Conservation (phyloP, 2,888 invertebrate genomes). For the Philonicus albiceps region DNA sequence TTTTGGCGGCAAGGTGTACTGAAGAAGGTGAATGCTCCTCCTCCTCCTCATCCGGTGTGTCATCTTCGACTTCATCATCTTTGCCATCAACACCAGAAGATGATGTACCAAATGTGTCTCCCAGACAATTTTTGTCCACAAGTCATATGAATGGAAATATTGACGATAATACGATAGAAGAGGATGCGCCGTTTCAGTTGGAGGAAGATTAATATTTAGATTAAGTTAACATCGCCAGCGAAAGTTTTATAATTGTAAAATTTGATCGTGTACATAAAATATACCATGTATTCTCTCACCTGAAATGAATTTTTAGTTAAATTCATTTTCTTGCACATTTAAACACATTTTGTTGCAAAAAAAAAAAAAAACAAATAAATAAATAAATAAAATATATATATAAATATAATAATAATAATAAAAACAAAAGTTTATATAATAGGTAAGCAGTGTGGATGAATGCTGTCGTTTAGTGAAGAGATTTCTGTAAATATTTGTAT, state of each 20-base stretch:
- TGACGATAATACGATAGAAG: slow-evolving; percentile 24
- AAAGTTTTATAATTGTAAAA: background rate
- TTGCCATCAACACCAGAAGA: slow-evolving; percentile 24
- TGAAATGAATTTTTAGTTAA: slow-evolving; percentile 17
- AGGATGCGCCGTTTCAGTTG: slow-evolving; percentile 14
- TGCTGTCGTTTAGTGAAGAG: slow-evolving; percentile 17
- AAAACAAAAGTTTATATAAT: background rate
- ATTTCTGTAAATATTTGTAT: slow-evolving; percentile 3
- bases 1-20: slow-evolving; percentile 34
- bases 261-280: slow-evolving; percentile 18
- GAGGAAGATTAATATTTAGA: slow-evolving; percentile 22
- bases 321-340: background rate
- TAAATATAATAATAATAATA: background rate
- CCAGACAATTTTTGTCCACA: slow-evolving; percentile 1
- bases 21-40: slow-evolving; percentile 45
- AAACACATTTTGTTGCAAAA: background rate
- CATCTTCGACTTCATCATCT: slow-evolving; percentile 29
- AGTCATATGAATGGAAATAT: slow-evolving; percentile 16
- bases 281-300: slow-evolving; percentile 11
- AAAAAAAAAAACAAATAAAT: background rate
- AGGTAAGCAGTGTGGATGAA: slow-evolving; percentile 25
- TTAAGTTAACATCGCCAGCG: background rate
- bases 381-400: too few species aligned
- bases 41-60: slow-evolving; percentile 33
- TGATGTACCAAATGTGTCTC: background rate